Evolutionary conservation across 2,888 invertebrate genomes (phyloP).

Genomic region (Yponomeuta sedellus): DNA sequence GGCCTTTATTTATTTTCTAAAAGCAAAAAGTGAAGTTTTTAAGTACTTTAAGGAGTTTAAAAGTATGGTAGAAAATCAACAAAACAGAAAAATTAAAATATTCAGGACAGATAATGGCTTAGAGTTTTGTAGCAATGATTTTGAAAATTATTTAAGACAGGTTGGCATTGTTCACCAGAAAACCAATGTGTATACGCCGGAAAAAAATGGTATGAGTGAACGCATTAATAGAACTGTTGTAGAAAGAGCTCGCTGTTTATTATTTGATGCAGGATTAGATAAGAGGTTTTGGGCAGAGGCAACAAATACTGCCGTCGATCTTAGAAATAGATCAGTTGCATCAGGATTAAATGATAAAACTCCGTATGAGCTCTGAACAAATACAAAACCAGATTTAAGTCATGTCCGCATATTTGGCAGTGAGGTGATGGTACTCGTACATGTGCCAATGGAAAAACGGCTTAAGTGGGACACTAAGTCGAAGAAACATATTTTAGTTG

Average conservation of each 20-base stretch:
- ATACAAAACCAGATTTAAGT: conserved; percentile 22
- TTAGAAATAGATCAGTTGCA: conserved; percentile 20
- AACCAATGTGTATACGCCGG: conserved; percentile 24
- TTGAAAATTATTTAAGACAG: conserved; percentile 18
- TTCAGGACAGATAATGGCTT: too few species aligned
- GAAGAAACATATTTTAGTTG: conserved; percentile 21
- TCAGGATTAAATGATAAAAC: conserved; percentile 16
- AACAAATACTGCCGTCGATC: conserved; percentile 20
- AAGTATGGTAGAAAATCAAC: too few species aligned
- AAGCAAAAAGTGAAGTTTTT: too few species aligned
- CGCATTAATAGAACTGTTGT: conserved; percentile 25
- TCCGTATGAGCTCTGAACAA: conserved; percentile 25
- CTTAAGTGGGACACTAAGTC: conserved; percentile 26
- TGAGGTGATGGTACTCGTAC: conserved; percentile 24
- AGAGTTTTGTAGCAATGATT: too few species aligned
- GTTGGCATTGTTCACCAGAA: conserved; percentile 26
- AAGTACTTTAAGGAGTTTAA: too few species aligned
- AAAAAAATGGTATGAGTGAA: conserved; percentile 28
- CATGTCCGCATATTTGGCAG: conserved; percentile 25
- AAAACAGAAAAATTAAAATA: too few species aligned
- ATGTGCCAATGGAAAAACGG: conserved; percentile 25
- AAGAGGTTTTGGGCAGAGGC: conserved; percentile 28
- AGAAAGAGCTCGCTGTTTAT: conserved; percentile 23
- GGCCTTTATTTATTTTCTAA: too few species aligned
- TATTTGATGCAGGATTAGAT: conserved; percentile 23